Evolutionary conservation across 2,888 invertebrate species (phyloP).

Genomic region (Phortica okadai): DNA sequence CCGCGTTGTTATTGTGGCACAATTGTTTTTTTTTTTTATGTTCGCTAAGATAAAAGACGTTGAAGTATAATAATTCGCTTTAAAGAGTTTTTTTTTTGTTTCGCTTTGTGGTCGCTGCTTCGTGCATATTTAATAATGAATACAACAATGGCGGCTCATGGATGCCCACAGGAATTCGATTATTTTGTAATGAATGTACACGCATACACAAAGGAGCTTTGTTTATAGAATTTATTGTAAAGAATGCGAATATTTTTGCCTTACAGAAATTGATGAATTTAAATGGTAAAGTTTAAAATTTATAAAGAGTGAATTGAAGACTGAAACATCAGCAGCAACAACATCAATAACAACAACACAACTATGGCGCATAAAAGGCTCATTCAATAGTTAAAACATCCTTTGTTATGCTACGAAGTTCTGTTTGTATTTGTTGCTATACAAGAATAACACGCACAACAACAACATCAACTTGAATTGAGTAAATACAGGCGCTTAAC

Average conservation of each 20-base stretch:
- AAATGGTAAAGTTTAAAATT: conserved; percentile 48
- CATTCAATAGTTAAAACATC: too few relatives aligned
- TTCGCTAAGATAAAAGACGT: conserved; percentile 53
- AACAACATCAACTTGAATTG: background rate
- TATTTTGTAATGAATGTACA: conserved; percentile 36
- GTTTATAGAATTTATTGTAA: conserved; percentile 55
- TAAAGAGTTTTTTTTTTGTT: conserved; percentile 36
- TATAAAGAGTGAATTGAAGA: background rate
- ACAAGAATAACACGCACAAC: background rate
- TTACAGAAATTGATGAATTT: conserved; percentile 64
- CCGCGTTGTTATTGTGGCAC: background rate
- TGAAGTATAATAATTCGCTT: conserved; percentile 46
- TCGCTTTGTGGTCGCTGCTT: background rate
- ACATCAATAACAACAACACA: conserved; percentile 11
- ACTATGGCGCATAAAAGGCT: too few relatives aligned
- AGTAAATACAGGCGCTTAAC: conserved; percentile 6
- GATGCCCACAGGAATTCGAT: conserved; percentile 50
- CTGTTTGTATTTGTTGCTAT: too few relatives aligned
- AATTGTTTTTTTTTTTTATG: conserved; percentile 43
- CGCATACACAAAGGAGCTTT: conserved; percentile 51
- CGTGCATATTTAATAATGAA: conserved; percentile 21
- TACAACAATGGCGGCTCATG: background rate
- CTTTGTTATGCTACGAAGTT: too few relatives aligned
- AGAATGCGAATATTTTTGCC: conserved; percentile 11
- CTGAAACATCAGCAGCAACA: background rate